Base-by-base conservation (phyloP, 2,888 invertebrate genomes). In the Perithous albicinctus region DNA sequence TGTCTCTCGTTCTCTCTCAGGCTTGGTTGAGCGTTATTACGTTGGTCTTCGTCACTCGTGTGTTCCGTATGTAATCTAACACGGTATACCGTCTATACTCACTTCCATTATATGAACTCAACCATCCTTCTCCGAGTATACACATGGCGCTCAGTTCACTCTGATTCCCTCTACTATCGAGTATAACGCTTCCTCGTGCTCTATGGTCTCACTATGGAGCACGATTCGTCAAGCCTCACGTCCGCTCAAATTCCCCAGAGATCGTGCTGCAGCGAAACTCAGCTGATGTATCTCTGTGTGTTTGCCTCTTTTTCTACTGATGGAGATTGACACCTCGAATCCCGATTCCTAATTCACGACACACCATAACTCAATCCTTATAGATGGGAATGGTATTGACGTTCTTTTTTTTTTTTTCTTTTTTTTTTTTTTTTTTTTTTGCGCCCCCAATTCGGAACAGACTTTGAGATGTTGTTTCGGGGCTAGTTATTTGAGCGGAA, bases 1-100 rank as follows among this genome's bases (percentile, higher is more conserved):
- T n/a, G n/a, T 43, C 63, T 63, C 66, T 56, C 35, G 63, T 46
- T 10, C 51, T 12, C 51, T 29, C 72, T 78, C 64, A n/a, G n/a
- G n/a, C n/a, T n/a, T n/a, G n/a, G 77, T 35, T 72, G 54, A 77
- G 73, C 80, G 56, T 74, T 56, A 70, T 78, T 78, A 70, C 76
- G 80, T 74, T 69, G 64, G 43, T 43, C 15, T 59, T 66, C 59
- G 20, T 56, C 59, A 66, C 48, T 41, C 67, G 3, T 12, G 59
- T 18, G 8, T 32, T 0, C 46, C 23, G 41, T 74, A 20, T 67
- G 23, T 26, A 38, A 46, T 35, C n/a, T 48, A 73, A 67, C 32
- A 51, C 75, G 51, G 18, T 38, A 41, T n/a, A n/a, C n/a, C 29
- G 26, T 70, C 61, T 63, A 46, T 67, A 59, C 56, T 48, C 41